These are phyloP conservation scores for Eulemur albifrons DNA, from an alignment of 2,797 vertebrate genomes.

Conservation along the genomic window DNA sequence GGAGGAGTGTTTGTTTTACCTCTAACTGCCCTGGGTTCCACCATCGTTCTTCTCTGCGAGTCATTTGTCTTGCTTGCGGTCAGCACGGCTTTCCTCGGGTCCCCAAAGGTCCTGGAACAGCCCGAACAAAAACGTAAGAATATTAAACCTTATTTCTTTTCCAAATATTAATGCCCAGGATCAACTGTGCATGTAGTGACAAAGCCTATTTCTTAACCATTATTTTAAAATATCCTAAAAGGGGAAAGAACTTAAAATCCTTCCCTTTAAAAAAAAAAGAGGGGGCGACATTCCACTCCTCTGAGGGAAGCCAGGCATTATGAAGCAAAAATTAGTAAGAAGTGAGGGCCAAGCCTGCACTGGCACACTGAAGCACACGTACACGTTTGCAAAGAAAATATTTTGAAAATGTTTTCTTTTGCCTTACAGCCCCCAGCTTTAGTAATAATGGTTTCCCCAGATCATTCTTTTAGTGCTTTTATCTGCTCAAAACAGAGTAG, in stretches of 20 bases:
- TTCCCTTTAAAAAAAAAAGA: neutral
- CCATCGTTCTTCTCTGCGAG: conserved; percentile 36
- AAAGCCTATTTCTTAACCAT: neutral
- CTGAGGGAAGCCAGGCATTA: neutral
- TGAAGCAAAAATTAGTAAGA: neutral
- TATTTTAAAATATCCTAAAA: conserved; percentile 36
- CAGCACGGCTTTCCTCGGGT: neutral
- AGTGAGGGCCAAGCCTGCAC: too few species aligned
- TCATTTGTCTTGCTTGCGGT: conserved; percentile 44
- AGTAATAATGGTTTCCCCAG: neutral
- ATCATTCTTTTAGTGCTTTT: neutral
- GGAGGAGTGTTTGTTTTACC: conserved; percentile 10
- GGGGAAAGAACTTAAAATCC: neutral
- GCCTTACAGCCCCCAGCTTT: neutral
- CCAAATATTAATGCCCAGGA: neutral
- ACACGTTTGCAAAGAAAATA: neutral
- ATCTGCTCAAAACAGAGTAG: neutral
- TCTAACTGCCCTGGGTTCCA: neutral
- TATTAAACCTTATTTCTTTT: neutral
- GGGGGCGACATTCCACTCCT: neutral
- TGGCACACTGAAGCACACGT: neutral
- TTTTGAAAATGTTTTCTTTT: neutral
- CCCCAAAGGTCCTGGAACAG: conserved; percentile 18
- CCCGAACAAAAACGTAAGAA: conserved; percentile 43
- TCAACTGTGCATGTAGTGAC: neutral